These are phyloP conservation scores for Eudasyphora cyanicolor DNA, from an alignment of 2,888 invertebrate genomes.

Conservation along the genomic window DNA sequence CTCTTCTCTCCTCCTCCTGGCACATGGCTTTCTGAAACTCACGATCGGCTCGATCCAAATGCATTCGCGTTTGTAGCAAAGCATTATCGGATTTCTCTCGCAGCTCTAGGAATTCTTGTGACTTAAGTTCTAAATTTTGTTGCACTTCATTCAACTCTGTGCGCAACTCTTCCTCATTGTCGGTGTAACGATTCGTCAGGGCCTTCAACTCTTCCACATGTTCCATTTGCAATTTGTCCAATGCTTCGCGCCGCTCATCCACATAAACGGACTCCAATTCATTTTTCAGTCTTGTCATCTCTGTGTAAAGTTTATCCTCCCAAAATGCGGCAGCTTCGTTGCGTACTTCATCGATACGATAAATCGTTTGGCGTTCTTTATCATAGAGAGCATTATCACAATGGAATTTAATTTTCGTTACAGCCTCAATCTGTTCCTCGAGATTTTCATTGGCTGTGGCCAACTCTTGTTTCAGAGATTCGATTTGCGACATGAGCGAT, in stretches of 20 bases:
- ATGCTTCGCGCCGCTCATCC: slow-evolving; percentile 83
- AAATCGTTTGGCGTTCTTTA: slow-evolving; percentile 80
- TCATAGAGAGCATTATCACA: slow-evolving; percentile 80
- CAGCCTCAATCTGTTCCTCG: slow-evolving; percentile 81
- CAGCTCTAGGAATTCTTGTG: slow-evolving; percentile 73
- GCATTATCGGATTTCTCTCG: slow-evolving; percentile 83
- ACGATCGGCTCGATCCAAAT: slow-evolving; percentile 79
- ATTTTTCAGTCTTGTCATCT: slow-evolving; percentile 83
- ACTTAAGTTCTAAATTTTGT: slow-evolving; percentile 81
- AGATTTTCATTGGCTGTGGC: slow-evolving; percentile 81
- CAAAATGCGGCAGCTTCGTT: slow-evolving; percentile 83
- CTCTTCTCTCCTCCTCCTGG: slow-evolving; percentile 78
- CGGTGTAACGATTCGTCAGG: slow-evolving; percentile 82
- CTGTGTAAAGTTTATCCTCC: slow-evolving; percentile 83
- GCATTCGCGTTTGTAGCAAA: slow-evolving; percentile 78
- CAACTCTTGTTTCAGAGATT: slow-evolving; percentile 81
- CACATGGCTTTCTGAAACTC: slow-evolving; percentile 79
- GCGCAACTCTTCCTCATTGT: slow-evolving; percentile 81
- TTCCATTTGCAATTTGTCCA: slow-evolving; percentile 82
- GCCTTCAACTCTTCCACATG: slow-evolving; percentile 82
- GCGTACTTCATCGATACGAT: slow-evolving; percentile 81
- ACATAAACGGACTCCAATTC: slow-evolving; percentile 84
- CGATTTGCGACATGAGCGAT: slow-evolving; percentile 81
- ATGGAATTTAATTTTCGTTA: slow-evolving; percentile 79
- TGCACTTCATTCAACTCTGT: slow-evolving; percentile 85